Percentiles rank a stretch among this genome's conserved stretches.
phyloP scores from a whole-genome alignment of 2,113 vertebrate species.

The Anhinga anhinga region DNA sequence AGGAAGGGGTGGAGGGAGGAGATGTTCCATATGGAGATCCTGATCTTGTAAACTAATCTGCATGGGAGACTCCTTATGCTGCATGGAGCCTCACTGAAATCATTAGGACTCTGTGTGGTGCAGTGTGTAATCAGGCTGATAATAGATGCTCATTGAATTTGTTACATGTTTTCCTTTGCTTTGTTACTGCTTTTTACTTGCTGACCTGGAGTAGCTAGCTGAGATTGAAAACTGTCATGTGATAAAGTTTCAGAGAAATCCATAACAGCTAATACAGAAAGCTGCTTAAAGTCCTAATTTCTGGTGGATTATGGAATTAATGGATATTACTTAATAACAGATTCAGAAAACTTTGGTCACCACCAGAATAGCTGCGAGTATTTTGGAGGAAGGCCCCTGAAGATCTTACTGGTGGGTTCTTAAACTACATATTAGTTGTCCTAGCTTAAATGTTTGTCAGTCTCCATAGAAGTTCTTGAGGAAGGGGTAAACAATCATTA shows the following conservation, averaged over 20 bases:
- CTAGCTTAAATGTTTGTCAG: not conserved
- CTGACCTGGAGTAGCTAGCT: constrained; percentile 4
- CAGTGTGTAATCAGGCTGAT: constrained; percentile 57
- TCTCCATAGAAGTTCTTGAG: not conserved
- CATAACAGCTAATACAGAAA: not conserved
- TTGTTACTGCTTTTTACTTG: constrained; percentile 38
- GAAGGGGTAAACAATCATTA: not conserved
- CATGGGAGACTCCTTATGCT: constrained; percentile 51
- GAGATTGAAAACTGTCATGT: not conserved
- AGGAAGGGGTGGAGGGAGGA: constrained; percentile 18
- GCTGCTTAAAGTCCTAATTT: not conserved
- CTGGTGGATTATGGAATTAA: not conserved
- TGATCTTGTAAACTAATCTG: constrained; percentile 50
- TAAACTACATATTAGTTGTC: not conserved
- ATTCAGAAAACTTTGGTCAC: not conserved
- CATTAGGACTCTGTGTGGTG: constrained; percentile 40
- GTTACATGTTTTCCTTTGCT: constrained; percentile 47
- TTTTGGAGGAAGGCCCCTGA: not conserved
- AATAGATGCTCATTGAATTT: constrained; percentile 55
- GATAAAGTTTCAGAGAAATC: not conserved
- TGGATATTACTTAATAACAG: not conserved
- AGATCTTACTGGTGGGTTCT: not conserved
- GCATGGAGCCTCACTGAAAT: constrained; percentile 18
- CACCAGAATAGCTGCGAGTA: not conserved
- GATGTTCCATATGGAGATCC: constrained; percentile 31